Evolutionary conservation across 2,797 vertebrate species (phyloP).

Genomic region (Pachyuromys duprasi): DNA sequence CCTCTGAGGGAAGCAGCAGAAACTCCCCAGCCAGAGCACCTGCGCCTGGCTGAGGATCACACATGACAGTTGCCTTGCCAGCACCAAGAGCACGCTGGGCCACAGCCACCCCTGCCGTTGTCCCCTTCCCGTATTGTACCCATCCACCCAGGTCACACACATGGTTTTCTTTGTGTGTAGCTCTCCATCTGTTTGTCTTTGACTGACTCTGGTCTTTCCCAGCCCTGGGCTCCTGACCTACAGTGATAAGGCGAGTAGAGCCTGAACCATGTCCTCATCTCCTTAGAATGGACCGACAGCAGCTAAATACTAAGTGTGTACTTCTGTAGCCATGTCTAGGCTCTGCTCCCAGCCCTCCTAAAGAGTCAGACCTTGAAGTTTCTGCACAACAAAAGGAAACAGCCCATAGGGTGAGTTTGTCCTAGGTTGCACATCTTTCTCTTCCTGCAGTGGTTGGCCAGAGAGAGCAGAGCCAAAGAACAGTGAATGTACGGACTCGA

Average conservation of each 20-base stretch:
- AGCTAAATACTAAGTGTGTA: too few species aligned
- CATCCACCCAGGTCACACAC: background rate
- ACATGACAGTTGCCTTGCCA: rapidly evolving
- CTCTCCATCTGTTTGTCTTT: constrained; percentile 12
- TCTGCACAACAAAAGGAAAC: constrained; percentile 29
- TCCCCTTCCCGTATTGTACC: background rate
- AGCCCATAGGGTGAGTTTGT: background rate
- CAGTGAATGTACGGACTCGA: constrained; percentile 91
- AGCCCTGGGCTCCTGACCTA: background rate
- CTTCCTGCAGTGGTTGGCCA: constrained; percentile 91
- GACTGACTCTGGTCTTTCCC: background rate
- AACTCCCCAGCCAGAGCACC: background rate
- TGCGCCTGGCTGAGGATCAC: background rate
- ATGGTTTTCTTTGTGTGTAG: background rate
- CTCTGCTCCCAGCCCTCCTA: background rate
- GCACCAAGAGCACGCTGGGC: background rate
- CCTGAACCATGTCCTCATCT: background rate
- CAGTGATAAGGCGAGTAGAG: constrained; percentile 17
- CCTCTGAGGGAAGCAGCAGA: background rate
- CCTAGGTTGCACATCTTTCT: background rate
- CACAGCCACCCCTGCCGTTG: rapidly evolving
- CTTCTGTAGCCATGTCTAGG: background rate
- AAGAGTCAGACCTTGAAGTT: background rate
- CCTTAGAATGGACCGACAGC: background rate
- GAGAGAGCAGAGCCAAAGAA: constrained; percentile 88